Base-by-base conservation (phyloP, 2,888 invertebrate species). In the Notodonta dromedarius region DNA sequence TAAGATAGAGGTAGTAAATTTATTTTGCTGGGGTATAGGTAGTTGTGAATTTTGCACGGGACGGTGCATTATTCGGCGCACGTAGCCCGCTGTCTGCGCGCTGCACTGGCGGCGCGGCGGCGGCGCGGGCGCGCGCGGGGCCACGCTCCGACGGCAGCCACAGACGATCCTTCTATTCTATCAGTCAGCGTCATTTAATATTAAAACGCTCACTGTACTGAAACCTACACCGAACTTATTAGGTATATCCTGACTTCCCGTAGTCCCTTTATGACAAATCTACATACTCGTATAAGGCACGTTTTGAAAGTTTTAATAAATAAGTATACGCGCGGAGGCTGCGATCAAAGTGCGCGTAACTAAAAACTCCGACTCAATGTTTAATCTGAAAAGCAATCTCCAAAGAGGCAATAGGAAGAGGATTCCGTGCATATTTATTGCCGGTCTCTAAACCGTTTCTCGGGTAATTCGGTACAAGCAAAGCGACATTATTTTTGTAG, bases 401-500 rank as follows among this genome's bases (percentile, higher is more conserved):
- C 84, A 83, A 89, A 87, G 84, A 86, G 85, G 90, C 83, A 89
- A 88, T 87, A 84, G 87, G 87, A 87, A 86, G 87, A 88, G 89
- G 89, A 89, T 90, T 89, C 89, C 87, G 81, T 77, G 89, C 84
- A 90, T 91, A 92, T 91, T 90, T 90, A 91, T 92, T 87, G 82
- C 89, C 88, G 87, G 86, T 87, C 87, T 88, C 86, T 87, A 86
- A 92, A 91, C 90, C 88, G 89, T 90, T 91, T 88, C 87, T 89
- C 89, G 87, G 90, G 90, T 90, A 89, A 91, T 93, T 91, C 91
- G 85, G 90, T 91, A 90, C 89, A 88, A 89, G 91, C 88, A 89
- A 85, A 90, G 91, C 87, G 90, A 90, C 93, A 91, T 92, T 92
- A 93, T 93, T 93, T 93, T 93, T 93, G 91, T 90, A 91, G 93